Evolutionary conservation across 2,797 vertebrate species (phyloP).

Genomic region (Poeciliopsis turneri): DNA sequence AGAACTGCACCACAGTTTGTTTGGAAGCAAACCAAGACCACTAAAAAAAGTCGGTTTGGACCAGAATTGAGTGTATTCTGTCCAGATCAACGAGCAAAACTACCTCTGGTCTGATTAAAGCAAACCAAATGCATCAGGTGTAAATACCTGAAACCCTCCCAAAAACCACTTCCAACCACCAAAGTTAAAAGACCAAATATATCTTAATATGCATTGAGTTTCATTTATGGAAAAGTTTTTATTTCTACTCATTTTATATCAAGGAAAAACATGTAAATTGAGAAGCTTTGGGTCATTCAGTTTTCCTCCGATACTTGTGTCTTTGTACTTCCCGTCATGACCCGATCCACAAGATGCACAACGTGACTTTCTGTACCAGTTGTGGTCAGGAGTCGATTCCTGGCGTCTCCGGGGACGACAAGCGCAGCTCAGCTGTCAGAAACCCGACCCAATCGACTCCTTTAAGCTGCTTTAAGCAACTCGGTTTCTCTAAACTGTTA

Average conservation of each 20-base stretch:
- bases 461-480: background rate
- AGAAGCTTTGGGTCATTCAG: background rate
- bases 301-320: background rate
- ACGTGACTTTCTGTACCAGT: background rate
- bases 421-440: background rate
- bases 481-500: background rate
- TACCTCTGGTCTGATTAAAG: too few relatives aligned
- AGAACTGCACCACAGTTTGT: too few relatives aligned
- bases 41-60: too few relatives aligned
- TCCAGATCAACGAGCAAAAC: too few relatives aligned
- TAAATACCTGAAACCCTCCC: background rate
- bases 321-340: background rate
- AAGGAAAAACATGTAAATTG: background rate
- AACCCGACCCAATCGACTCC: background rate
- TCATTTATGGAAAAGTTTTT: background rate
- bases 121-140: background rate
- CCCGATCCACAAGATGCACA: background rate
- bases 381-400: background rate
- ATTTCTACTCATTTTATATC: background rate
- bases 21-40: too few relatives aligned
- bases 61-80: too few relatives aligned
- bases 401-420: background rate
- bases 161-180: too few relatives aligned
- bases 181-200: background rate
- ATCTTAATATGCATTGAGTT: background rate